Conservation (phyloP, 2,888 invertebrate species). For the Adelphocoris suturalis region DNA sequence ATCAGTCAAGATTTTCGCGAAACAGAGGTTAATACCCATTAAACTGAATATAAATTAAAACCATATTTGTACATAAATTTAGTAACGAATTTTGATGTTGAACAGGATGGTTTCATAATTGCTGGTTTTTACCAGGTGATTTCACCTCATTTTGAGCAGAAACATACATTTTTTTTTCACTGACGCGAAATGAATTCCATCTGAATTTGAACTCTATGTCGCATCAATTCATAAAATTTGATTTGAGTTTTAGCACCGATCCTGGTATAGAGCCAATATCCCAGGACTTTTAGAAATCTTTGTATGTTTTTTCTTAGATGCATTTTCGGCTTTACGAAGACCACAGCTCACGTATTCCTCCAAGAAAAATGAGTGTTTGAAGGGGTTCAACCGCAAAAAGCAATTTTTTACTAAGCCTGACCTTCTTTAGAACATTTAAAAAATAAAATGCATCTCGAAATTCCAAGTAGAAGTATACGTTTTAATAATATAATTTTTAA, state of each 20-base stretch:
- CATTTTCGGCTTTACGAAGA: neutral
- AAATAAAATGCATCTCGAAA: no score
- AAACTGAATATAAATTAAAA: no score
- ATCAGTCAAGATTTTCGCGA: neutral
- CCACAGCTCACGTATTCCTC: neutral
- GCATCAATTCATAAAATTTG: neutral
- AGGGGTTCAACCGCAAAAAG: no score
- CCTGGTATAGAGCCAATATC: neutral
- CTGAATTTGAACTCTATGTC: no score
- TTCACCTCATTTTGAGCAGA: conserved; percentile 12
- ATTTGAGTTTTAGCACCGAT: neutral
- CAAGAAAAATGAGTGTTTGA: no score
- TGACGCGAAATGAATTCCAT: no score
- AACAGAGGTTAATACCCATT: neutral
- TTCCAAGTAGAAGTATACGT: no score
- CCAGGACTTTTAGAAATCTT: neutral
- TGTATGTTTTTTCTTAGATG: neutral
- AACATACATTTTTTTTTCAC: no score
- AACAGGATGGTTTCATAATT: neutral
- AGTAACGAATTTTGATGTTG: neutral
- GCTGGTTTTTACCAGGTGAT: neutral
- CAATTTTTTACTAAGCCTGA: no score
- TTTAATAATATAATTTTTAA: no score
- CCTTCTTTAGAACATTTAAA: no score
- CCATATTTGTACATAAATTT: neutral